Evolutionary conservation across 2,113 vertebrate genomes (phyloP), one percentile per base, ranked within the genome.

Genomic region (Varanus komodoensis): DNA sequence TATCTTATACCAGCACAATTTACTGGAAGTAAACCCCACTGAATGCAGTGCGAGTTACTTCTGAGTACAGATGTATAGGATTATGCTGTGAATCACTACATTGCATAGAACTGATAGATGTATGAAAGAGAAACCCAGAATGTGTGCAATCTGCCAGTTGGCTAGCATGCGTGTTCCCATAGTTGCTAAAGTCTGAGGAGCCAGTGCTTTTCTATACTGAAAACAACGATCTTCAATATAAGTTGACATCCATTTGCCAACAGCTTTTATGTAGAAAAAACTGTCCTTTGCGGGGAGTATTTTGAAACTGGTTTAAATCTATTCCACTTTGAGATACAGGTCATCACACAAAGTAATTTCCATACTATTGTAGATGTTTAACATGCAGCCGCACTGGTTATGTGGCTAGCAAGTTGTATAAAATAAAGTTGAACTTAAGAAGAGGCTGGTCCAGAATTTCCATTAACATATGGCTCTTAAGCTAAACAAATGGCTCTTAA

Each of bases 401-500:
- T 97, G 96, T 97, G 97, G 97, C 95, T 97, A 93, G 89, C 89
- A 92, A 95, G 96, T 93, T 97, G 97, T 98, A 97, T 94, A 97
- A 96, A 95, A 96, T 96, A 92, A 91, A 92, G 90, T 87, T 93
- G 80, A 93, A 92, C 89, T 94, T 89, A 94, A 90, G 90, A 88
- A 90, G 96, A 96, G 96, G 97, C 97, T 97, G 96, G 97, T 96
- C 95, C 96, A 96, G 95, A 93, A 96, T 96, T 94, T 96, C 93
- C 94, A 95, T 95, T 93, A 96, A 93, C 94, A 97, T 95, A 96
- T 95, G 96, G 91, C 96, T 97, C 95, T 95, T 97, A 94, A 96
- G 91, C 64, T 90, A 80, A 79, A 80, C 93, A 97, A 94, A 96
- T 95, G 96, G 91, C 96, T 97, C 94, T 94, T 97, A 94, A 96